Evolutionary conservation across 2,888 invertebrate species (phyloP).

Genomic region (Micropterix aruncella): DNA sequence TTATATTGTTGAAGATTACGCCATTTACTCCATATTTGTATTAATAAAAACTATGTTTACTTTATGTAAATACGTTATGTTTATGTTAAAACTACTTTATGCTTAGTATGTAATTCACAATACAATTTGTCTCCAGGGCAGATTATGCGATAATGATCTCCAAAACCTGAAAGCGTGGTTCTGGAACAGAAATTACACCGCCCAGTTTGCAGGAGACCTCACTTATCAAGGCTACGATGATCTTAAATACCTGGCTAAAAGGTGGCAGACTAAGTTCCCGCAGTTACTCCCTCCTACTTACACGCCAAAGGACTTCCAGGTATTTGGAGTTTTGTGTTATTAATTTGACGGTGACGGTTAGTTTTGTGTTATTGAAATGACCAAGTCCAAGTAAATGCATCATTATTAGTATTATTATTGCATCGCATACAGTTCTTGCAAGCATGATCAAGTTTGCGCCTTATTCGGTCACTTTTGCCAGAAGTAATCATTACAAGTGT

Average conservation of each 20-base stretch:
- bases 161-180: conserved; percentile 50
- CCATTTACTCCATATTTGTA: too few species aligned
- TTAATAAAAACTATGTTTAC: conserved; percentile 1
- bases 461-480: too few species aligned
- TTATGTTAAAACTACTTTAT: background rate
- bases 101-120: background rate
- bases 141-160: conserved; percentile 54
- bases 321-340: too few species aligned
- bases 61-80: conserved; percentile 1
- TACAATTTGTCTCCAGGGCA: conserved; percentile 21
- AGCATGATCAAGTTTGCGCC: too few species aligned
- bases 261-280: conserved; percentile 50
- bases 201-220: conserved; percentile 42
- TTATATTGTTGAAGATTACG: too few species aligned
- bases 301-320: conserved; percentile 38
- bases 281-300: conserved; percentile 38
- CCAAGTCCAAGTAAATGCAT: too few species aligned
- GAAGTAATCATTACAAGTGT: too few species aligned
- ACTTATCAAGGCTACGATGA: conserved; percentile 50
- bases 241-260: conserved; percentile 49
- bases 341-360: too few species aligned
- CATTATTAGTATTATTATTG: too few species aligned
- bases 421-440: too few species aligned
- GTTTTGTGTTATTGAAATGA: too few species aligned
- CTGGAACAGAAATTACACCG: conserved; percentile 45